Evolutionary conservation across 2,888 invertebrate species (phyloP), one percentile per base, ranked within the genome.

Genomic region (Meta bourneti): DNA sequence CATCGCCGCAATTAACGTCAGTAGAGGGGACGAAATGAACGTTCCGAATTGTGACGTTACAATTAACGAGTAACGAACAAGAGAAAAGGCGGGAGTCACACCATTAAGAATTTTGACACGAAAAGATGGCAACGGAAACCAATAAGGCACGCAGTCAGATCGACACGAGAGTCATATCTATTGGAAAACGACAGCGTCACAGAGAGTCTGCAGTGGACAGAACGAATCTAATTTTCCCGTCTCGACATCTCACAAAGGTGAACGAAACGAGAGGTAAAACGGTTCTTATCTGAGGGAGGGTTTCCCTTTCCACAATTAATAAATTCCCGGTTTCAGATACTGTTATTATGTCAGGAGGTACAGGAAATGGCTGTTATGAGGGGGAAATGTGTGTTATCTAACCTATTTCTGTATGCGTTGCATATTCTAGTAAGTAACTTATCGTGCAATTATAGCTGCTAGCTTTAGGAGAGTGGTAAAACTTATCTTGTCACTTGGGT

Each of bases 61-160:
- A 89, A 71, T 89, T 89, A 88, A 81, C 54, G 88, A 77, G 75
- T 70, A 83, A 80, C 72, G 54, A 80, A 54, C 61, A 34, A n/a
- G 52, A 11, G 54, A 80, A 61, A 72, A 80, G 77, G 72, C 16
- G 49, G 71, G 54, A 74, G 19, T 69, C 49, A 69, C 82, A 82
- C 77, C 89, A 89, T 89, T 89, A 89, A 82, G 82, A 82, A 82
- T 70, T 89, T 89, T 82, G 89, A 82, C 82, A 51, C 51, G 69
- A 74, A 82, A 34, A 70, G 82, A 89, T 89, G 89, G 89, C 89
- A 89, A 77, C 89, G 82, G 89, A 89, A 89, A 89, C 89, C 89
- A 89, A 89, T 89, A 89, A 89, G 34, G 82, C 89, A 89, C 89
- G 89, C 70, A 77, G 69, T 51, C 72, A 69, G 74, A 84, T 6